These are phyloP conservation scores for Tympanuchus pallidicinctus DNA, from an alignment of 2,113 vertebrate genomes.

Conservation along the genomic window DNA sequence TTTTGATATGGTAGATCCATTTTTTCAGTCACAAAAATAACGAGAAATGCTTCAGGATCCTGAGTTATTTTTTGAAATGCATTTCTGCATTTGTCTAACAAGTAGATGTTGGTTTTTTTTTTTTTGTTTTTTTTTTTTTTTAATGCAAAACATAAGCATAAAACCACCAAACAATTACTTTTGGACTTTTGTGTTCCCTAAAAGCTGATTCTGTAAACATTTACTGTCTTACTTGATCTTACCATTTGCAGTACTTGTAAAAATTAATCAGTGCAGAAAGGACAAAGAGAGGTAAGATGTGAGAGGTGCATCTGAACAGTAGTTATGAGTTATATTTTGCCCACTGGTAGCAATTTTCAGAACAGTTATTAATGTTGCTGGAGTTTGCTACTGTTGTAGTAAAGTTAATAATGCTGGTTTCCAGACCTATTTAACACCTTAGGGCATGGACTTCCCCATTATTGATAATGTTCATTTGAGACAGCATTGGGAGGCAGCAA, in stretches of 20 bases:
- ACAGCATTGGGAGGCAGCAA: neutral
- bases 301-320: neutral
- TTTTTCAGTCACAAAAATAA: neutral
- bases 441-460: neutral
- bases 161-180: neutral
- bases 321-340: neutral
- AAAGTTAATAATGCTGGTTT: neutral
- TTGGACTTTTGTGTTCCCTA: neutral
- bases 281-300: neutral
- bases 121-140: neutral
- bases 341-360: neutral
- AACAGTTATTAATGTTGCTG: neutral
- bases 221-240: neutral
- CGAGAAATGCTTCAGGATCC: neutral
- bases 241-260: neutral
- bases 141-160: neutral
- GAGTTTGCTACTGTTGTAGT: neutral
- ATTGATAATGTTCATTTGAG: neutral
- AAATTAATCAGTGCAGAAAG: conserved; percentile 1
- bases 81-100: neutral
- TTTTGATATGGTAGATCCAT: neutral
- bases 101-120: neutral
- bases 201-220: neutral
- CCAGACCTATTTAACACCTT: neutral
- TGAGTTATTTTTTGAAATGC: neutral